Evolutionary conservation across 2,797 vertebrate genomes (phyloP).

Genomic region (Galago senegalensis): DNA sequence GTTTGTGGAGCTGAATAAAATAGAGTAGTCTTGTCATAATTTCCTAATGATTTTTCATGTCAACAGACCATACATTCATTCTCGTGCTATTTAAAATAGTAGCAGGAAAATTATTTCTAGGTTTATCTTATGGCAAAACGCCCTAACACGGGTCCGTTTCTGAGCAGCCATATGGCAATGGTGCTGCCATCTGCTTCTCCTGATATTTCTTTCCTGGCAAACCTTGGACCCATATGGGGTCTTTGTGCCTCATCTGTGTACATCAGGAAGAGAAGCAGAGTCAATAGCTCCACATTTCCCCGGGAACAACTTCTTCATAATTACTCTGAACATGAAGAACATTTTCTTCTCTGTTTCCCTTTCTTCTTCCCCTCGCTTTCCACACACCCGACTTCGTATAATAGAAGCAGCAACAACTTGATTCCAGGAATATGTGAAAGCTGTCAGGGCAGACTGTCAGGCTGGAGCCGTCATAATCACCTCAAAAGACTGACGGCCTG

Average conservation of each 20-base stretch:
- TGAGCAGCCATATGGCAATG: slow-evolving; percentile 88
- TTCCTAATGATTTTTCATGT: slow-evolving; percentile 31
- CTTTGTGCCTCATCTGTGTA: slow-evolving; percentile 88
- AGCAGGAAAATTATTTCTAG: slow-evolving; percentile 83
- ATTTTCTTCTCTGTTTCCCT: slow-evolving; percentile 79
- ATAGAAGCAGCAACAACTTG: slow-evolving; percentile 78
- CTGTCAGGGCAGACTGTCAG: slow-evolving; percentile 87
- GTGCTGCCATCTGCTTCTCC: slow-evolving; percentile 89
- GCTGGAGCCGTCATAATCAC: slow-evolving; percentile 85
- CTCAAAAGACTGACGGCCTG: slow-evolving; percentile 86
- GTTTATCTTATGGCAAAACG: slow-evolving; percentile 87
- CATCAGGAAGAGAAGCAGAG: slow-evolving; percentile 83
- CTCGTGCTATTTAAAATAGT: slow-evolving; percentile 83
- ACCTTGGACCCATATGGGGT: slow-evolving; percentile 88
- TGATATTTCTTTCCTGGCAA: slow-evolving; percentile 89
- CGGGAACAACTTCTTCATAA: slow-evolving; percentile 83
- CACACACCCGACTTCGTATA: slow-evolving; percentile 83
- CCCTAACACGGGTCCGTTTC: slow-evolving; percentile 83
- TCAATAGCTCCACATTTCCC: slow-evolving; percentile 79
- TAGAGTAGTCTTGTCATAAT: not conserved
- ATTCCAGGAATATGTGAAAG: slow-evolving; percentile 85
- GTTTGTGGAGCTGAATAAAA: not conserved
- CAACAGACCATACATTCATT: slow-evolving; percentile 78
- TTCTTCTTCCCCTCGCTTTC: slow-evolving; percentile 81
- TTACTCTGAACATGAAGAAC: slow-evolving; percentile 84